These are phyloP conservation scores for Erebia ligea DNA, from an alignment of 2,888 invertebrate genomes.

Conservation along the genomic window DNA sequence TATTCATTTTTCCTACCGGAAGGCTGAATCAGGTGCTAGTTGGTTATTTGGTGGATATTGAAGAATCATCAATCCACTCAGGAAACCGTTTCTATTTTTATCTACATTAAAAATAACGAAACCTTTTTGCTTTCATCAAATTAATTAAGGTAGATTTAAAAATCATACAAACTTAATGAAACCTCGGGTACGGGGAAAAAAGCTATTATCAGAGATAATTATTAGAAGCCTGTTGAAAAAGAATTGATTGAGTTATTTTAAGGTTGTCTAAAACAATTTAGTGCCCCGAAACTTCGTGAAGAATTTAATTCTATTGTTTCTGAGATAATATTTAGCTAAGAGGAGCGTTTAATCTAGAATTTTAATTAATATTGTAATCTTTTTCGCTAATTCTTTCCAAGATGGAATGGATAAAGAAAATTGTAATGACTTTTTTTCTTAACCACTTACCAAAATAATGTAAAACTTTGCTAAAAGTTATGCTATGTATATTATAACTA, in stretches of 20 bases:
- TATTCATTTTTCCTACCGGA: too few species aligned
- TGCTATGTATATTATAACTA: too few species aligned
- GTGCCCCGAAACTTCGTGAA: background rate
- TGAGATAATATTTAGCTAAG: background rate
- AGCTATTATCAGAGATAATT: too few species aligned
- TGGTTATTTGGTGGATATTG: background rate
- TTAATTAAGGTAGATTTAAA: background rate
- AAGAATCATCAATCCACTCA: background rate
- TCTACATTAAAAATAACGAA: background rate
- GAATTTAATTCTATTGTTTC: slow-evolving; percentile 15
- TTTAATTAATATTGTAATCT: background rate
- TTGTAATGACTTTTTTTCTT: too few species aligned
- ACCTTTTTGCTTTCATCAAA: background rate
- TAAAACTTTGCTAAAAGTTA: too few species aligned
- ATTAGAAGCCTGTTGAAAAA: background rate
- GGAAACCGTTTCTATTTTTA: background rate
- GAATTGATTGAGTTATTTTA: slow-evolving; percentile 1
- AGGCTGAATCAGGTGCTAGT: too few species aligned
- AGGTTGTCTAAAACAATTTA: background rate
- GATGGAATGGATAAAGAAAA: too few species aligned
- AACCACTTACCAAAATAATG: too few species aligned
- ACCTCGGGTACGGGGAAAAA: background rate
- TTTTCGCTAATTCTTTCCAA: background rate
- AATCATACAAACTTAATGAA: background rate
- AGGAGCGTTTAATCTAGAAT: slow-evolving; percentile 11